Conservation (phyloP, 2,113 vertebrate species). For the Ranitomeya variabilis region DNA sequence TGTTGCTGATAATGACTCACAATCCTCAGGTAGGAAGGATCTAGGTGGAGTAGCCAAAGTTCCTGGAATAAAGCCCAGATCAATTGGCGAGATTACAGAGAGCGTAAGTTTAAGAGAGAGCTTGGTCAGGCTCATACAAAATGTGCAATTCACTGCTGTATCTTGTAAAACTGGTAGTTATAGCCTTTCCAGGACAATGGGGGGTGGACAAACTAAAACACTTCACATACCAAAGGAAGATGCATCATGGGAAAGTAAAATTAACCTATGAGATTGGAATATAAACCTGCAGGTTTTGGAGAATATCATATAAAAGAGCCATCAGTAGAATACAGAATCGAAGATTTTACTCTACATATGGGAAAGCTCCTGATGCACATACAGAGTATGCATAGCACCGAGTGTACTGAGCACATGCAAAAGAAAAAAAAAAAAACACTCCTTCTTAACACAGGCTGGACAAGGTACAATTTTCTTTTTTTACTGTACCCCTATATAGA, state of each 20-base stretch:
- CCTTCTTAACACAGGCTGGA: no score
- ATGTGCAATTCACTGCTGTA: background rate
- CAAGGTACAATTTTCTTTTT: no score
- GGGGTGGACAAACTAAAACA: background rate
- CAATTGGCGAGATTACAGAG: constrained; percentile 16
- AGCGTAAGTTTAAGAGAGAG: constrained; percentile 6
- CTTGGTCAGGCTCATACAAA: background rate
- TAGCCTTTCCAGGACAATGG: background rate
- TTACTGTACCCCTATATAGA: no score
- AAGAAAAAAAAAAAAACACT: no score
- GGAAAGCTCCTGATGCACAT: no score
- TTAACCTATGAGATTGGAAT: no score
- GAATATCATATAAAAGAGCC: no score
- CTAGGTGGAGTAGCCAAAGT: constrained; percentile 35
- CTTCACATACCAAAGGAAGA: background rate
- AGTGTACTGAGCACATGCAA: no score
- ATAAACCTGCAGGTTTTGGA: no score
- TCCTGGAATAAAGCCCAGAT: constrained; percentile 43
- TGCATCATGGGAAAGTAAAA: background rate
- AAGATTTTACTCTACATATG: no score
- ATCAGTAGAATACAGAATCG: no score
- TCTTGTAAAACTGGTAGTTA: background rate
- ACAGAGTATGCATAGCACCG: no score
- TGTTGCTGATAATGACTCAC: constrained; percentile 24
- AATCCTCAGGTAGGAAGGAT: constrained; percentile 53